phyloP scores from a whole-genome alignment of 2,888 invertebrate genomes.

The Drosophila colorata region DNA sequence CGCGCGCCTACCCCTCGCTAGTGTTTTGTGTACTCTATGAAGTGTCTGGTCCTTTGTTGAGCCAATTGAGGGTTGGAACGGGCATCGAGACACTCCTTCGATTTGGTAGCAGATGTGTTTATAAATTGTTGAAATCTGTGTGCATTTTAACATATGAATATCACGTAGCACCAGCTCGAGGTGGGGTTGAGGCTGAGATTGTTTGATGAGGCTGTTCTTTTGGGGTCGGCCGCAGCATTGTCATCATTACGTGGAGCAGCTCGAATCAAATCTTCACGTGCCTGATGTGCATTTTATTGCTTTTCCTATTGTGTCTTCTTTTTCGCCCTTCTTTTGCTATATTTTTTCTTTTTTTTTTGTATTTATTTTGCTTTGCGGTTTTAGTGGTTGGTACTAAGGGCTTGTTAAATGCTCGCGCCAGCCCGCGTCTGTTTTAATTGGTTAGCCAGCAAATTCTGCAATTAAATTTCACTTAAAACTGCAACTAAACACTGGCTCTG shows the following conservation, averaged over 20 bases:
- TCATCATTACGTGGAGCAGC: slow-evolving; percentile 45
- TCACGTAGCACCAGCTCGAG: slow-evolving; percentile 52
- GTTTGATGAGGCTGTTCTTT: neutral
- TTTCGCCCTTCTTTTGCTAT: neutral
- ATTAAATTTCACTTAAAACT: slow-evolving; percentile 78
- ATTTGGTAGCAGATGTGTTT: slow-evolving; percentile 76
- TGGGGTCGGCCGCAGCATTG: slow-evolving; percentile 52
- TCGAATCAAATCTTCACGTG: slow-evolving; percentile 33
- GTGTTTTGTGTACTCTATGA: slow-evolving; percentile 31
- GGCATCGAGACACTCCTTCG: slow-evolving; percentile 68
- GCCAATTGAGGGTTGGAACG: slow-evolving; percentile 64
- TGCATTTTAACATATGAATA: slow-evolving; percentile 74
- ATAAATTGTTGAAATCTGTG: slow-evolving; percentile 79
- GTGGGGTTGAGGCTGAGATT: neutral
- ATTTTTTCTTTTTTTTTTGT: neutral
- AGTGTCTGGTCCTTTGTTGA: slow-evolving; percentile 48
- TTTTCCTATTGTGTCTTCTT: slow-evolving; percentile 2
- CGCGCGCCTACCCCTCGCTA: neutral
- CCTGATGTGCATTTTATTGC: slow-evolving; percentile 40
- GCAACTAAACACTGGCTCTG: slow-evolving; percentile 54
- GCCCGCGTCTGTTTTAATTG: slow-evolving; percentile 48
- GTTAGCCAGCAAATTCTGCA: slow-evolving; percentile 65
- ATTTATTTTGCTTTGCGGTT: slow-evolving; percentile 16
- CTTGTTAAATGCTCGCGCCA: slow-evolving; percentile 36
- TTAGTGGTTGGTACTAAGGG: slow-evolving; percentile 34